These are phyloP conservation scores for Drosophila anomelani DNA, from an alignment of 2,888 invertebrate species.

Conservation along the genomic window DNA sequence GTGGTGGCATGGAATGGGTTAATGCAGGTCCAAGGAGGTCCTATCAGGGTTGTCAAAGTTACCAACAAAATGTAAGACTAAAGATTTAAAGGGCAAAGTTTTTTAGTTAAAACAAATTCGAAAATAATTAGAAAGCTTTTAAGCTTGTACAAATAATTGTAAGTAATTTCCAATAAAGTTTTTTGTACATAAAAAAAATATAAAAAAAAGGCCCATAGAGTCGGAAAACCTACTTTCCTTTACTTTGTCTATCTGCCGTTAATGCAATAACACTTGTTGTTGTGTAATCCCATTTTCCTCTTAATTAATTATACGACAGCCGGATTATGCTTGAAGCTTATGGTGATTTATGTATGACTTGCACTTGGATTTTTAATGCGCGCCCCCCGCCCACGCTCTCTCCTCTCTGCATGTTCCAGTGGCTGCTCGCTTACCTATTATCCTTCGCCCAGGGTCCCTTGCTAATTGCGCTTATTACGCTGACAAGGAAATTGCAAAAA, in stretches of 20 bases:
- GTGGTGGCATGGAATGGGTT: not conserved
- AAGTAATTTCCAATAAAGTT: not conserved
- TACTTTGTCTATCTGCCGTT: not conserved
- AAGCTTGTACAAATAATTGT: not conserved
- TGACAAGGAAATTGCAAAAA: slow-evolving; percentile 20
- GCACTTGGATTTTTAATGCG: slow-evolving; percentile 12
- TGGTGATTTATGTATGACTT: slow-evolving; percentile 20
- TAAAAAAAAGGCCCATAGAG: not conserved
- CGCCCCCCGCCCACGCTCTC: too few relatives aligned
- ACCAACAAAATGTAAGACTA: not conserved
- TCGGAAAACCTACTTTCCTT: not conserved
- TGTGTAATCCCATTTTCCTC: slow-evolving; percentile 3
- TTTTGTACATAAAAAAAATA: not conserved
- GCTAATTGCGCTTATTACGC: slow-evolving; percentile 43
- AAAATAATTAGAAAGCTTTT: too few relatives aligned
- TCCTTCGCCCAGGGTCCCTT: slow-evolving; percentile 4
- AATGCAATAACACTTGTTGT: slow-evolving; percentile 16
- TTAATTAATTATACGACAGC: slow-evolving; percentile 10
- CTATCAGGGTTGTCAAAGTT: slow-evolving; percentile 14
- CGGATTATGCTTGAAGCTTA: slow-evolving; percentile 10
- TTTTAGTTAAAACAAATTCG: not conserved
- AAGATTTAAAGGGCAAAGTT: not conserved
- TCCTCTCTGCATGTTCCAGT: slow-evolving; percentile 1
- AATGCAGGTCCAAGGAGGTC: not conserved
- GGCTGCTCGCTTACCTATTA: not conserved